phyloP scores from a whole-genome alignment of 2,113 vertebrate species.

The Dicentrarchus labrax region DNA sequence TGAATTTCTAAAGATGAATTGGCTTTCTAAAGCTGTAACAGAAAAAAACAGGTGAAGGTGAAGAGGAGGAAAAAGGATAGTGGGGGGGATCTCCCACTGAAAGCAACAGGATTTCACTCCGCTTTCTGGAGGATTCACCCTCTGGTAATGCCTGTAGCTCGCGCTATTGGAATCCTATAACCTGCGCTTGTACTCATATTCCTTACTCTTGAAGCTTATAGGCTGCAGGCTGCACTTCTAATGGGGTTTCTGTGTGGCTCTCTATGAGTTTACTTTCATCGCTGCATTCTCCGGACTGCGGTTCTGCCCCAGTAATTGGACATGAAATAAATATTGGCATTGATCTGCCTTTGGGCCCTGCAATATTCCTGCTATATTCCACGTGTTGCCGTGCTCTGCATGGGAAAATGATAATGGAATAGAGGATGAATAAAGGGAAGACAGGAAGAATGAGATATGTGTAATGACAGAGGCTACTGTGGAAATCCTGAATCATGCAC shows the following conservation, averaged over 20 bases:
- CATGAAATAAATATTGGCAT: constrained; percentile 75
- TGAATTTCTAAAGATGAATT: not conserved
- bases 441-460: constrained; percentile 9
- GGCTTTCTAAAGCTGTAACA: constrained; percentile 8
- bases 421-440: constrained; percentile 6
- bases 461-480: not conserved
- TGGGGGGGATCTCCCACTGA: constrained; percentile 22
- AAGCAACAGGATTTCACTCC: constrained; percentile 53
- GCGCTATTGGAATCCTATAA: constrained; percentile 63
- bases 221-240: constrained; percentile 50
- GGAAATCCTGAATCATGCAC: constrained; percentile 1
- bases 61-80: constrained; percentile 15
- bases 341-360: constrained; percentile 57
- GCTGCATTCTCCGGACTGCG: constrained; percentile 18
- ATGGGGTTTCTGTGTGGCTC: constrained; percentile 34
- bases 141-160: constrained; percentile 64
- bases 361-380: not conserved
- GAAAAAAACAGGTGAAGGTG: constrained; percentile 24
- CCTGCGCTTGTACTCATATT: constrained; percentile 53
- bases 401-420: constrained; percentile 22
- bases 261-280: constrained; percentile 59
- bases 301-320: constrained; percentile 63
- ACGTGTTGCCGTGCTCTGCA: constrained; percentile 42
- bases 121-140: constrained; percentile 55
- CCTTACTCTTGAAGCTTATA: constrained; percentile 45